Conservation (phyloP, 2,797 vertebrate species). For the Ctenopoma multispine region DNA sequence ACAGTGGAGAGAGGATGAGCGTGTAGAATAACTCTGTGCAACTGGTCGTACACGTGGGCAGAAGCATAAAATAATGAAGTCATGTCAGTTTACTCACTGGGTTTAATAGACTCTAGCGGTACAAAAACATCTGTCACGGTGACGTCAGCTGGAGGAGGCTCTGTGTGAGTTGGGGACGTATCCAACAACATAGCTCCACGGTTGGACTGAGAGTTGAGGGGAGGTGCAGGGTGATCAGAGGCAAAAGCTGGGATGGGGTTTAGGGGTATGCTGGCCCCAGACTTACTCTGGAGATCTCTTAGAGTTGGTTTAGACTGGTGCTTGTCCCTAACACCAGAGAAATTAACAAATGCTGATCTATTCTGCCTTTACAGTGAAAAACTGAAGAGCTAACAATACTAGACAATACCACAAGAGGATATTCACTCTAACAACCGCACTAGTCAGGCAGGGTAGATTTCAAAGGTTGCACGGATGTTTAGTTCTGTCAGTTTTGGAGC, state of each 20-base stretch:
- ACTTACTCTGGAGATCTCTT: conserved; percentile 93
- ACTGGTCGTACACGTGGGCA: too few species aligned
- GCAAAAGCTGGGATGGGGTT: conserved; percentile 70
- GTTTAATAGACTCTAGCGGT: conserved; percentile 96
- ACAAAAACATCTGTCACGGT: conserved; percentile 90
- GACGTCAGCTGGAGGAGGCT: conserved; percentile 67
- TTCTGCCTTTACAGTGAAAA: background rate
- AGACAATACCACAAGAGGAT: too few species aligned
- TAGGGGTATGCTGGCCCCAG: conserved; percentile 63
- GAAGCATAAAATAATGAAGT: background rate
- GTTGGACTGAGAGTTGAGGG: conserved; percentile 62
- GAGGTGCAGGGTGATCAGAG: conserved; percentile 58
- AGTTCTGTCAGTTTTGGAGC: too few species aligned
- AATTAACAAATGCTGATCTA: background rate
- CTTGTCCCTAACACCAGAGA: conserved; percentile 88
- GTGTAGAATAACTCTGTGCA: background rate
- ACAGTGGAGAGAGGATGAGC: background rate
- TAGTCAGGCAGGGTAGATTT: too few species aligned
- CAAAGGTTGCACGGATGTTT: too few species aligned
- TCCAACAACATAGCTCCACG: conserved; percentile 66
- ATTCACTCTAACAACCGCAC: too few species aligned
- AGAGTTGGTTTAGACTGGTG: conserved; percentile 91
- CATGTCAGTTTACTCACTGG: conserved; percentile 85
- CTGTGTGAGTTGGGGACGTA: conserved; percentile 52
- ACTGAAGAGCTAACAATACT: background rate